phyloP scores from a whole-genome alignment of 1,140 invertebrate species.

The Rhopalosiphum padi region DNA sequence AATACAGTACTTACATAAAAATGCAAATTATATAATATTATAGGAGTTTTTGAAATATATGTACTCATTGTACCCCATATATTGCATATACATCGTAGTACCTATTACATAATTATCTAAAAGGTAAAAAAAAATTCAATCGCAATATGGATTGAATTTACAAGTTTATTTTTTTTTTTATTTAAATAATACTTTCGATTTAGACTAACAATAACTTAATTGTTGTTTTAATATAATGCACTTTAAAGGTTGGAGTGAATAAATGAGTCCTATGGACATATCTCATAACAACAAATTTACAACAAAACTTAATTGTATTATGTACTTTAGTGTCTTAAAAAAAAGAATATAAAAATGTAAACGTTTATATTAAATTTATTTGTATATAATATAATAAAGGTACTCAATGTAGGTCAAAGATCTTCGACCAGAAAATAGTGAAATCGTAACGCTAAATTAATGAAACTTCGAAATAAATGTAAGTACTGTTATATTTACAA shows the following conservation, averaged over 20 bases:
- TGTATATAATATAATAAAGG: not conserved
- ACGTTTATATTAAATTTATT: not conserved
- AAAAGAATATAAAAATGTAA: not conserved
- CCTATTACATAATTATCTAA: no score
- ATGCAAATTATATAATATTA: no score
- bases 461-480: not conserved
- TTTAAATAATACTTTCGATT: not conserved
- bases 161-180: not conserved
- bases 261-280: not conserved
- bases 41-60: no score
- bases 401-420: slow-evolving; percentile 12
- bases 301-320: not conserved
- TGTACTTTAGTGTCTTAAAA: not conserved
- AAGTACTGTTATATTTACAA: not conserved
- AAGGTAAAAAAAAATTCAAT: no score
- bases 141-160: no score
- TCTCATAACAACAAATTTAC: not conserved
- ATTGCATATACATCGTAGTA: no score
- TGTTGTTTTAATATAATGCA: not conserved
- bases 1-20: no score
- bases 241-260: not conserved
- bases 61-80: no score
- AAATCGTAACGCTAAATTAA: slow-evolving; percentile 11
- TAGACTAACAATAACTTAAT: not conserved
- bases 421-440: not conserved